A percentile compares a stretch with the other conserved stretches of the same genome.
These are phyloP conservation scores for Xyrichtys novacula DNA, from an alignment of 2,797 vertebrate species.

Conservation along the genomic window DNA sequence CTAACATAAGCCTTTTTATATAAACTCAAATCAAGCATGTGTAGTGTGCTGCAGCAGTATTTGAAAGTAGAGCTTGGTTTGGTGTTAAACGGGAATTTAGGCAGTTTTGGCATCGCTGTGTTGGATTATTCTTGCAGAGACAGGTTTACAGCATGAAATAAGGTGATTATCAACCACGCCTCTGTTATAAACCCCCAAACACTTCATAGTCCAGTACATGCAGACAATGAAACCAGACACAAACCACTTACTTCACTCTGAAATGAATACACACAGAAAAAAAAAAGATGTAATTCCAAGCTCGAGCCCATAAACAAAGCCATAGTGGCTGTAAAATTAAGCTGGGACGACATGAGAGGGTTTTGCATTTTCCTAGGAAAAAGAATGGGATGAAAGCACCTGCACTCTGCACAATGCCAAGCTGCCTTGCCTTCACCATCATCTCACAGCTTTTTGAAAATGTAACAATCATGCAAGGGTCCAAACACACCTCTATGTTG, in stretches of 20 bases:
- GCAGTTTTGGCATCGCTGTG: conserved; percentile 45
- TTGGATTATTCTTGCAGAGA: conserved; percentile 49
- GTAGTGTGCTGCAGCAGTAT: conserved; percentile 14
- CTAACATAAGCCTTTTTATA: no score
- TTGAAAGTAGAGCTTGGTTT: conserved; percentile 31
- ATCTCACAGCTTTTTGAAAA: conserved; percentile 63
- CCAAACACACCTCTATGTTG: conserved; percentile 71
- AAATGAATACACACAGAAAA: conserved; percentile 60
- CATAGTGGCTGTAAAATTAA: conserved; percentile 47
- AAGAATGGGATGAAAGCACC: conserved; percentile 78
- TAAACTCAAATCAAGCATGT: no score
- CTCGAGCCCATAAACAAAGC: conserved; percentile 48
- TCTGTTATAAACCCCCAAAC: conserved; percentile 68
- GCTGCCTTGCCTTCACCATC: conserved; percentile 37
- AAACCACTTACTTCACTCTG: conserved; percentile 59
- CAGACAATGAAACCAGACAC: conserved; percentile 65
- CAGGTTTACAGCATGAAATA: conserved; percentile 53
- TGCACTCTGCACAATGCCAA: conserved; percentile 63
- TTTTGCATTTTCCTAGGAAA: conserved; percentile 69
- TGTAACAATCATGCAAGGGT: conserved; percentile 64
- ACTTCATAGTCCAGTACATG: conserved; percentile 60
- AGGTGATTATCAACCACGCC: conserved; percentile 74
- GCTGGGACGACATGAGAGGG: conserved; percentile 45
- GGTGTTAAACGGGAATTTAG: conserved; percentile 55
- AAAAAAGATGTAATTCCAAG: conserved; percentile 59